A percentile compares a stretch with the other conserved stretches of the same genome.
phyloP scores from a whole-genome alignment of 2,113 vertebrate species.

The Heteronetta atricapilla region DNA sequence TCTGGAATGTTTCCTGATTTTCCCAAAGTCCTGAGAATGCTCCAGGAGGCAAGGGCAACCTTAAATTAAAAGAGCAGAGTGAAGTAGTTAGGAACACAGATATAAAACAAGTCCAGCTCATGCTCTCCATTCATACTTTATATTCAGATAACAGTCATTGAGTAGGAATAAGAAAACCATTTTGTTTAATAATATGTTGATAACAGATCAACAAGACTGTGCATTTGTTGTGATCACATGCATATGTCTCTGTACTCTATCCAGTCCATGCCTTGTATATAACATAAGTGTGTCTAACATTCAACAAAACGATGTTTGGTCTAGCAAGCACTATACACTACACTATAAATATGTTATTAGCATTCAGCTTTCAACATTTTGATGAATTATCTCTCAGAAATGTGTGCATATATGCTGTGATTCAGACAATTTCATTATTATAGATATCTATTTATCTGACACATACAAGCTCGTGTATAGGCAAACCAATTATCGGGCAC shows the following conservation, averaged over 20 bases:
- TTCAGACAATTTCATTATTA: neutral
- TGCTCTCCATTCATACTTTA: neutral
- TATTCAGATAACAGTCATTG: neutral
- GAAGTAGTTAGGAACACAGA: neutral
- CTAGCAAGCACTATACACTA: neutral
- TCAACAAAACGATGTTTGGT: neutral
- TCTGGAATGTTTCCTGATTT: conserved; percentile 85
- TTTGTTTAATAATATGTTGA: neutral
- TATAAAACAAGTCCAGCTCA: neutral
- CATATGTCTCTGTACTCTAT: neutral
- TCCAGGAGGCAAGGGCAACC: conserved; percentile 93
- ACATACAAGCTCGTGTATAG: neutral
- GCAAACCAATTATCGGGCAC: neutral
- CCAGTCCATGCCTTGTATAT: neutral
- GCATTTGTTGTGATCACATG: neutral
- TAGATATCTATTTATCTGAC: neutral
- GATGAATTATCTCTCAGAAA: neutral
- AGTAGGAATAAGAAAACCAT: neutral
- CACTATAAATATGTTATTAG: neutral
- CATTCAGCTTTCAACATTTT: neutral
- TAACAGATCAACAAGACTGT: neutral
- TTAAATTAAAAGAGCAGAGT: conserved; percentile 57
- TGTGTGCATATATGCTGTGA: neutral
- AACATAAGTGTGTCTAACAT: neutral
- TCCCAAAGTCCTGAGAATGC: conserved; percentile 92